Base-by-base conservation (phyloP, 1,140 invertebrate species). In the Caenorhabditis tropicalis region DNA sequence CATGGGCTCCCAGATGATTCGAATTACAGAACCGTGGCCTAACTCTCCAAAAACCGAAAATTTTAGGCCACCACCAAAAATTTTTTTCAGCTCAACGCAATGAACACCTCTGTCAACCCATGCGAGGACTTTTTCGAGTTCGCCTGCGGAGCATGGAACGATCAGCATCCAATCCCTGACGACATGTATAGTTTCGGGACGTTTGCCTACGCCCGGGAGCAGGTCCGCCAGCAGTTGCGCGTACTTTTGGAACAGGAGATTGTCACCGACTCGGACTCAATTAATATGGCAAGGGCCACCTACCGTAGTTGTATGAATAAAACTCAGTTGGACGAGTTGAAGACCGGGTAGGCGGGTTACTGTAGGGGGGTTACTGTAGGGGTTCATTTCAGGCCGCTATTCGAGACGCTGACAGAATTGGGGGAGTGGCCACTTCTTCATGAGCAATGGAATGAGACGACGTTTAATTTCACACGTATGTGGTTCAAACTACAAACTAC, bases 61-160 rank as follows among this genome's bases (percentile, higher is more conserved):
- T n/a, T n/a, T n/a, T n/a, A n/a, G n/a, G n/a, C n/a, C n/a, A n/a
- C n/a, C n/a, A n/a, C n/a, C n/a, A n/a, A n/a, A n/a, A n/a, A n/a
- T 4, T 6, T 9, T 21, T 70, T 87, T 48, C 48, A 87, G 86
- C n/a, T 87, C 51, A 82, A 85, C 48, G 87, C 95, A 27, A 95
- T 98, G 92, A 95, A 98, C 91, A 91, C 92, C 0, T 93, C 92
- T 0, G 93, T 94, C 2, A 93, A 97, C 91, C 96, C 97, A 0
- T 99, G 97, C 91, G 65, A 74, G 7, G 65, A 85, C 60, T 85
- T 85, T 24, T 85, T 70, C 33, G 46, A 82, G 16, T 85, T 82
- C 84, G 51, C 84, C 3, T 99, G 97, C 89, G 96, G 96, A 19
- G 95, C 95, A 0, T 98, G 96, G 96, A 94, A 96, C 31, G 94